Evolutionary conservation across 2,888 invertebrate genomes (phyloP).

Genomic region (Urechis unicinctus): DNA sequence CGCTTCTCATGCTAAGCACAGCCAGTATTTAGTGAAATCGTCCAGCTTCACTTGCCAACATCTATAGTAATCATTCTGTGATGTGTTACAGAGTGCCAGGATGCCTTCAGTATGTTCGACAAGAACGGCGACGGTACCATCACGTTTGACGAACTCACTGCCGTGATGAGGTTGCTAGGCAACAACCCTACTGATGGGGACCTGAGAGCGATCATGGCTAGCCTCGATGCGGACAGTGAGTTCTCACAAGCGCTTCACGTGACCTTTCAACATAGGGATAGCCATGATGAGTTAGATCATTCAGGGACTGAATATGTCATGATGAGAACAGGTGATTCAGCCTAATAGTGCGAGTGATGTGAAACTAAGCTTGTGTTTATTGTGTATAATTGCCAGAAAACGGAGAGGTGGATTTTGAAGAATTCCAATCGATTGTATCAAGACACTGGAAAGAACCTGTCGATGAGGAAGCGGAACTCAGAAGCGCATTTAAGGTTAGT

Average conservation of each 20-base stretch:
- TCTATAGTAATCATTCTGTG: too few species aligned
- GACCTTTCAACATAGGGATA: too few species aligned
- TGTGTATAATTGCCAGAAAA: conserved; percentile 5
- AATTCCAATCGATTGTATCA: conserved; percentile 5
- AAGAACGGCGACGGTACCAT: conserved; percentile 10
- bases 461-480: conserved; percentile 11
- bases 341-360: too few species aligned
- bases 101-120: conserved; percentile 11
- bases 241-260: not conserved
- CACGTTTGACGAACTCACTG: conserved; percentile 6
- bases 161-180: conserved; percentile 11
- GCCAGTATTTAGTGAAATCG: too few species aligned
- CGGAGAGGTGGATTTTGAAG: conserved; percentile 8
- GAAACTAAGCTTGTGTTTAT: not conserved
- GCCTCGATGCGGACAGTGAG: conserved; percentile 9
- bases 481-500: conserved; percentile 8
- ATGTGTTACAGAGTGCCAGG: conserved; percentile 8
- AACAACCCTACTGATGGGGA: conserved; percentile 14
- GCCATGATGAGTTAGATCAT: too few species aligned
- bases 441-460: conserved; percentile 13
- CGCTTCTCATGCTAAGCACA: too few species aligned
- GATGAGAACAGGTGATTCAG: too few species aligned
- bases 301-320: too few species aligned
- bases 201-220: conserved; percentile 4
- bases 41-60: too few species aligned